Evolutionary conservation across 2,888 invertebrate species (phyloP).

Genomic region (Cepaea hortensis): DNA sequence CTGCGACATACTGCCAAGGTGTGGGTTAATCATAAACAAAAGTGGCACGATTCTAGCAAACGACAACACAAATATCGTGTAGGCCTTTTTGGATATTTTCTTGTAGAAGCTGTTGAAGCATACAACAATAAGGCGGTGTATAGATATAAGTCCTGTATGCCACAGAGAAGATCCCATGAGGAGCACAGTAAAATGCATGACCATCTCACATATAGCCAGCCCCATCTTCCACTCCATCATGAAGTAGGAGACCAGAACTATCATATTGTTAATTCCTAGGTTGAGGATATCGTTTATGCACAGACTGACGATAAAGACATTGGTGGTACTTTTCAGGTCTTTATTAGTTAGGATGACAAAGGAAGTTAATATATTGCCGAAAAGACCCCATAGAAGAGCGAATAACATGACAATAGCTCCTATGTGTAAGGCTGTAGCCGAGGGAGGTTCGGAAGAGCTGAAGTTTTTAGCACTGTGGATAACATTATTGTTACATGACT

Average conservation of each 20-base stretch:
- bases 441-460: conserved; percentile 55
- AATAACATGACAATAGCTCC: conserved; percentile 70
- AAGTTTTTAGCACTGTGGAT: conserved; percentile 12
- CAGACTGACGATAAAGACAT: conserved; percentile 73
- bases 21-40: conserved; percentile 69
- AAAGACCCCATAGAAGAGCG: conserved; percentile 66
- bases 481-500: not conserved
- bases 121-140: conserved; percentile 74
- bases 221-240: conserved; percentile 69
- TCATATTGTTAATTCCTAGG: conserved; percentile 68
- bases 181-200: conserved; percentile 72
- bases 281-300: conserved; percentile 74
- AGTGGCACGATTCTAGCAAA: conserved; percentile 71
- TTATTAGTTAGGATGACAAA: conserved; percentile 63
- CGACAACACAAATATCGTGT: conserved; percentile 71
- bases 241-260: conserved; percentile 72
- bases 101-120: conserved; percentile 73
- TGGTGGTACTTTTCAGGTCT: conserved; percentile 70
- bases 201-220: conserved; percentile 69
- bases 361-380: conserved; percentile 70
- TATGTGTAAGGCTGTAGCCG: conserved; percentile 62
- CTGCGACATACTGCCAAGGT: conserved; percentile 69
- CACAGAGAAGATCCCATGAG: conserved; percentile 73
- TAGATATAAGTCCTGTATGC: conserved; percentile 74
- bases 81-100: conserved; percentile 72